Conservation (phyloP, 2,797 vertebrate genomes). For the Bovichtus diacanthus region DNA sequence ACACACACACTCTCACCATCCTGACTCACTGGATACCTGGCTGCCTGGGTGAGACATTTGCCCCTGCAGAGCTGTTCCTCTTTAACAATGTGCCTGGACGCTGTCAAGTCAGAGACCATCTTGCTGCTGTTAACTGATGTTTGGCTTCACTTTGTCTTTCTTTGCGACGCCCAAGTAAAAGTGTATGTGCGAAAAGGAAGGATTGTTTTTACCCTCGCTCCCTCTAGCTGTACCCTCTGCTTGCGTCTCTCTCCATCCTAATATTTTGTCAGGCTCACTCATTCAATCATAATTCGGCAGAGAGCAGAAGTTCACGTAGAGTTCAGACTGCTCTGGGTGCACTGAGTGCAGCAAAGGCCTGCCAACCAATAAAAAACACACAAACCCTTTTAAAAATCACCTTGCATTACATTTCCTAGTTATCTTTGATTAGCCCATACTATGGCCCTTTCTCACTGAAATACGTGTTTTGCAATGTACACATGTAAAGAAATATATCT, state of each 20-base stretch:
- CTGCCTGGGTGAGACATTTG: constrained; percentile 58
- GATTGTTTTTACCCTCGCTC: constrained; percentile 22
- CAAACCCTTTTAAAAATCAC: constrained; percentile 46
- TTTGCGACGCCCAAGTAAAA: background rate
- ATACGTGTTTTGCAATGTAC: background rate
- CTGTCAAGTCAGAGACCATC: constrained; percentile 41
- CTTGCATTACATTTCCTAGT: constrained; percentile 36
- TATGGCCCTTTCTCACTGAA: constrained; percentile 11
- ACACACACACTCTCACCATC: constrained; percentile 9
- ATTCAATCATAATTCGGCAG: constrained; percentile 74
- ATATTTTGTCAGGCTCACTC: constrained; percentile 77
- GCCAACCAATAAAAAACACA: constrained; percentile 44
- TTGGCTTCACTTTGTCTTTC: constrained; percentile 22
- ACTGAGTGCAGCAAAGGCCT: constrained; percentile 37
- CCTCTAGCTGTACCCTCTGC: constrained; percentile 52
- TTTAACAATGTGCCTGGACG: constrained; percentile 49
- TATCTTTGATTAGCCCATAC: constrained; percentile 45
- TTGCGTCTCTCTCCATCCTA: constrained; percentile 51
- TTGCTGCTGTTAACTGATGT: constrained; percentile 40
- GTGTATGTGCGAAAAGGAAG: constrained; percentile 6
- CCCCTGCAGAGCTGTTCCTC: constrained; percentile 38
- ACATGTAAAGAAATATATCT: constrained; percentile 1
- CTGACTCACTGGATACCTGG: constrained; percentile 53
- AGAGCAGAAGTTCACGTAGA: constrained; percentile 72
- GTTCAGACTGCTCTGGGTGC: constrained; percentile 70